A percentile compares a stretch with the other conserved stretches of the same genome.
phyloP scores from a whole-genome alignment of 2,888 invertebrate species.

The Oscheius sp. region DNA sequence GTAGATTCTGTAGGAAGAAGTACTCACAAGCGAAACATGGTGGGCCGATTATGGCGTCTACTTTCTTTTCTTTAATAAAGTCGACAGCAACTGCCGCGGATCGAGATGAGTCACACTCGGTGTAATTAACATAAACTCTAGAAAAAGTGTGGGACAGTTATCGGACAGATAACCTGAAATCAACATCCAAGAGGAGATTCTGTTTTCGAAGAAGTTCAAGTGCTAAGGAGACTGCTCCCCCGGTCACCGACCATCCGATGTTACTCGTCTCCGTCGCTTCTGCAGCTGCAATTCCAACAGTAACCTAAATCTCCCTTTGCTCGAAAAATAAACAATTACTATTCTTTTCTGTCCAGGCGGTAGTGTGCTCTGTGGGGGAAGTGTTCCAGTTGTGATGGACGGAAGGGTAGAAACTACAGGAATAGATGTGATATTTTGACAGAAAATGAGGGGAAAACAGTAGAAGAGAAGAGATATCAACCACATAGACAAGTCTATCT shows the following conservation, averaged over 20 bases:
- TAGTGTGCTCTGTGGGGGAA: not conserved
- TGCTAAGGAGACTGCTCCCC: conserved; percentile 46
- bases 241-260: conserved; percentile 44
- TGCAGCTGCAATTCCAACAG: conserved; percentile 30
- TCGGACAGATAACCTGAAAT: conserved; percentile 41
- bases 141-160: not conserved
- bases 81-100: conserved; percentile 44
- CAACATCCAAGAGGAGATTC: conserved; percentile 37
- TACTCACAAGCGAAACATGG: conserved; percentile 50
- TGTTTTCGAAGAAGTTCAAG: conserved; percentile 37
- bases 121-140: conserved; percentile 48
- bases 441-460: not conserved
- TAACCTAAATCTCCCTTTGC: conserved; percentile 18
- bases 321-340: no score
- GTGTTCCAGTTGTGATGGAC: not conserved
- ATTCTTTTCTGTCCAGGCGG: not conserved
- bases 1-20: no score
- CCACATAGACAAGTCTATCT: no score
- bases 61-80: conserved; percentile 51
- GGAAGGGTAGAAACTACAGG: no score
- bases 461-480: not conserved
- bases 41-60: conserved; percentile 61
- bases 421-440: not conserved
- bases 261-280: conserved; percentile 9
- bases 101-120: conserved; percentile 44